phyloP scores from a whole-genome alignment of 2,797 vertebrate genomes.

The Danio jaintianensis region DNA sequence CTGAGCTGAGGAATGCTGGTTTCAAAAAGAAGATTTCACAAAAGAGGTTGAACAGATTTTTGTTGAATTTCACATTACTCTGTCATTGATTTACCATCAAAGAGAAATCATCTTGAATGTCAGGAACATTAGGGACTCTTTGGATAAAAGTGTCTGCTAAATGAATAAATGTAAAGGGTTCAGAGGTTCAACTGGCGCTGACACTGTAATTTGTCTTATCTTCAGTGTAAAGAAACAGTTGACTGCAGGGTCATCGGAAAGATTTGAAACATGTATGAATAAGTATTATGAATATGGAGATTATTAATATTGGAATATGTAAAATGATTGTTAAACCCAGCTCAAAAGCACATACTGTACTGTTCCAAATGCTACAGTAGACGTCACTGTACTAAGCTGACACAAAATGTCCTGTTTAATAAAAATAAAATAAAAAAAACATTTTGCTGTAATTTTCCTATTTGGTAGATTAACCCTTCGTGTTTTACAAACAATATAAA shows the following conservation, averaged over 20 bases:
- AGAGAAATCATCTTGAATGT: not conserved
- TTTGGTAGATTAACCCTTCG: not conserved
- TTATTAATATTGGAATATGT: not conserved
- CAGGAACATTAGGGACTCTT: not conserved
- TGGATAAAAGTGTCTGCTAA: not conserved
- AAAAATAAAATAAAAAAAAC: too few relatives aligned
- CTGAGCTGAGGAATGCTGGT: slow-evolving; percentile 63
- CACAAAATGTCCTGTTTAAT: not conserved
- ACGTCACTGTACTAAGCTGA: not conserved
- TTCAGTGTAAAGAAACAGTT: not conserved
- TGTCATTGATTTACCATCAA: not conserved
- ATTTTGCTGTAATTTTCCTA: not conserved
- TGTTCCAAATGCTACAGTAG: not conserved
- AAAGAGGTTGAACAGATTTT: slow-evolving; percentile 54
- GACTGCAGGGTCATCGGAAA: not conserved
- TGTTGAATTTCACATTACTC: not conserved
- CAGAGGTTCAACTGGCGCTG: not conserved
- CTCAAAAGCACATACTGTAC: not conserved
- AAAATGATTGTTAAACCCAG: not conserved
- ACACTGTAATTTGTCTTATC: not conserved
- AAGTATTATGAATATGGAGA: too few relatives aligned
- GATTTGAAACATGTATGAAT: not conserved
- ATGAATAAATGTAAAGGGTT: not conserved
- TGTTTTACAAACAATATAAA: too few relatives aligned
- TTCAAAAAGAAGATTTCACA: slow-evolving; percentile 61